Evolutionary conservation across 2,113 vertebrate genomes (phyloP).

Genomic region (Desmodus rotundus): DNA sequence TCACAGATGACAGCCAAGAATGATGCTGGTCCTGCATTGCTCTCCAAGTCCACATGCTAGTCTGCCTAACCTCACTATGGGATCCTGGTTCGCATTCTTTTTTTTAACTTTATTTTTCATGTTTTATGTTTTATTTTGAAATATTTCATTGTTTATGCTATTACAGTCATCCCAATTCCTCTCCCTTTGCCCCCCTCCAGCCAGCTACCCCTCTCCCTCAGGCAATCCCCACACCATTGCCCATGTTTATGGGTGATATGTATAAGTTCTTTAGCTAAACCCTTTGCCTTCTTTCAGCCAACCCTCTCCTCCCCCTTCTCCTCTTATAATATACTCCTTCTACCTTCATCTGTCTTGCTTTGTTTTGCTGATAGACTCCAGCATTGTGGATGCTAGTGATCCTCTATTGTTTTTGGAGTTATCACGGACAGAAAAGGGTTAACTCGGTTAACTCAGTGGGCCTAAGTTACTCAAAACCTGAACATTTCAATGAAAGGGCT

Average conservation of each 20-base stretch:
- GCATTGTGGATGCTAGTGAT: background rate
- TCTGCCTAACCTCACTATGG: background rate
- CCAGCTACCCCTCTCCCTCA: too few species aligned
- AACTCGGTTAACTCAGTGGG: background rate
- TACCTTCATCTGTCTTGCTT: background rate
- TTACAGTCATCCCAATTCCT: too few species aligned
- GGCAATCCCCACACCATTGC: too few species aligned
- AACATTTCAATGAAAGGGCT: background rate
- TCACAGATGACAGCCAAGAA: background rate
- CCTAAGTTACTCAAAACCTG: background rate
- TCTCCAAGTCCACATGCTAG: background rate
- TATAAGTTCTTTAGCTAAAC: too few species aligned
- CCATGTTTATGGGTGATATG: too few species aligned
- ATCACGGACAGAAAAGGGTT: background rate
- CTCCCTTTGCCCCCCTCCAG: too few species aligned
- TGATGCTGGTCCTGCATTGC: background rate
- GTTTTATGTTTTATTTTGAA: too few species aligned
- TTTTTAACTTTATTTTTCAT: too few species aligned
- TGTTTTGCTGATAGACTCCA: background rate
- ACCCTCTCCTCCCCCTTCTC: too few species aligned
- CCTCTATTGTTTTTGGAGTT: background rate
- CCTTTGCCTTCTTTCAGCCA: too few species aligned
- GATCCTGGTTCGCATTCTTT: background rate
- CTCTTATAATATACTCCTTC: background rate
- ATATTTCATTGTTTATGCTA: too few species aligned